These are phyloP conservation scores for Eurytoma californica DNA, from an alignment of 2,888 invertebrate species.

Conservation along the genomic window DNA sequence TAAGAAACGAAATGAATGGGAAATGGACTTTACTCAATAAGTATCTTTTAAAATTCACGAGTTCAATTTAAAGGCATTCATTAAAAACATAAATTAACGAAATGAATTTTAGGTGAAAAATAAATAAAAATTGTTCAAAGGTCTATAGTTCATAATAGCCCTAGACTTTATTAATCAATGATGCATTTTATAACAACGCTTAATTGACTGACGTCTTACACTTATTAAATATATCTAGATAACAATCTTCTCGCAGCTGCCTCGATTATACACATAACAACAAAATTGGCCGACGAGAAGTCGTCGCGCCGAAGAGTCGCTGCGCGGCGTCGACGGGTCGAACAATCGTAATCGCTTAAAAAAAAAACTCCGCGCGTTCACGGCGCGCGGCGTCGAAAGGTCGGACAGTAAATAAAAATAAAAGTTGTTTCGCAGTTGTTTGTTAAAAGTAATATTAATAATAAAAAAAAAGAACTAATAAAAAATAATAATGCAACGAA, in stretches of 20 bases:
- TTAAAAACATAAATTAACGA: conserved; percentile 1
- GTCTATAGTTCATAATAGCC: conserved; percentile 44
- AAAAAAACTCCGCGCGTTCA: conserved; percentile 34
- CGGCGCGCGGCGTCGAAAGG: conserved; percentile 21
- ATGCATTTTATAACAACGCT: conserved; percentile 53
- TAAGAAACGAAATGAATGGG: too few species aligned
- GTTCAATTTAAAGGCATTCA: conserved; percentile 14
- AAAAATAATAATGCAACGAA: conserved; percentile 33
- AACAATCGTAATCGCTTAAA: conserved; percentile 24
- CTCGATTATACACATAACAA: conserved; percentile 52
- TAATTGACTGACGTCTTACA: conserved; percentile 55
- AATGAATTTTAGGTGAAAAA: conserved; percentile 24
- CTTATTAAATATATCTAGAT: conserved; percentile 44
- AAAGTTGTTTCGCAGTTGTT: too few species aligned
- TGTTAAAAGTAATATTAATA: conserved; percentile 19
- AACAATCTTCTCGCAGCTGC: conserved; percentile 48
- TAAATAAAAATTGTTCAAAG: conserved; percentile 40
- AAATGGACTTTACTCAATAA: too few species aligned
- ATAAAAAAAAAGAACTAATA: conserved; percentile 30
- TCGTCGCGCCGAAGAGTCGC: conserved; percentile 44
- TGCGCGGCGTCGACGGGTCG: conserved; percentile 28
- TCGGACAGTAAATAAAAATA: conserved; percentile 19
- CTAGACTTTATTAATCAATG: conserved; percentile 52
- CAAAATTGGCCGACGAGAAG: conserved; percentile 47
- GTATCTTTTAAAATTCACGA: neutral